Evolutionary conservation across 1,140 invertebrate species (phyloP), one percentile per base, ranked within the genome.

Genomic region (Drosophila bifasciata): DNA sequence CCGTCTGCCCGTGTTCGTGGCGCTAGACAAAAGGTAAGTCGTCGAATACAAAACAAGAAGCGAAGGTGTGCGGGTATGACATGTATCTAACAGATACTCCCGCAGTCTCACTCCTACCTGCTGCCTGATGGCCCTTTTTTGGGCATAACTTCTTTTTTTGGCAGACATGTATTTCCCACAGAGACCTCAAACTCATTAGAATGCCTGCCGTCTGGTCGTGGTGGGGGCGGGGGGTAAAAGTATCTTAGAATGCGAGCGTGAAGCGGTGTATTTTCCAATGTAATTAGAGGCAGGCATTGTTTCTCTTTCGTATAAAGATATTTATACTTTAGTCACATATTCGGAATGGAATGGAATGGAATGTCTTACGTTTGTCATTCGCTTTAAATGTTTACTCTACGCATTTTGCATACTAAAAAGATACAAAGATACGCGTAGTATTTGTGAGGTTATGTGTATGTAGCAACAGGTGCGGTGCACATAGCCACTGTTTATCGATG

Each of bases 401-500:
- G 74, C 70, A 41, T 53, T 71, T 73, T 50, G 79, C 79, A 83
- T 83, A 75, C 51, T 75, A 78, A 83, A 67, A 19, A 45, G 16
- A 44, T 41, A 56, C 40, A 23, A 23, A 49, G 60, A 43, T 52
- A 66, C 53, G 15, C 21, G 73, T 78, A 68, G 73, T 78, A 68
- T 78, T 48, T 56, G 39, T 49, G 46, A 67, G 40, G 28, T 28
- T 28, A 28, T 28, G 76, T 57, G 66, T 28, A 28, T 28, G 76
- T 57, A 70, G 75, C 79, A 83, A 83, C 79, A 83, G 79, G 79
- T 83, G 75, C 79, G 79, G 79, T 83, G 75, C 79, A 71, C 60
- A 64, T 59, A 53, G 43, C 43, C 44, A n/a, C 41, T 45, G 64
- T 64, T 59, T 64, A 76, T 79, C 69, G 75, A 78, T 45, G 64